Evolutionary conservation across 2,113 vertebrate species (phyloP), one percentile per base, ranked within the genome.

Genomic region (Cebidichthys violaceus): DNA sequence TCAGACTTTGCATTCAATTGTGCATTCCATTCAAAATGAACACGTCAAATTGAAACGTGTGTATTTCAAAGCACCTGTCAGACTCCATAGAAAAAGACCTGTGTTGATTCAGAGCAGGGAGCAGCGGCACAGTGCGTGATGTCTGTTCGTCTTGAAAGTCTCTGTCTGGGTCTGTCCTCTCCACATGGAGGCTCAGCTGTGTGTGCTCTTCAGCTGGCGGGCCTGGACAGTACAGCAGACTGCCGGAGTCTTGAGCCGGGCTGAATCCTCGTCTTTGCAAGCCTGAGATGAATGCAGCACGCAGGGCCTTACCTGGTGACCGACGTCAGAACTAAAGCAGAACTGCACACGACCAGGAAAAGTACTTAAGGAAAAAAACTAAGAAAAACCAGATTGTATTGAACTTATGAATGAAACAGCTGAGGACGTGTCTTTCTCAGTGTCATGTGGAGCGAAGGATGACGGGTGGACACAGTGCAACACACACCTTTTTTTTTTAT

Each of bases 231-330:
- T 27, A 61, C 41, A 43, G 82, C 50, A 31, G 68, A 65, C 47
- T 17, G 43, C 14, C 47, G 37, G 37, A 37, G 37, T 9, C 37
- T 37, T 37, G 37, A 37, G 37, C 37, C 37, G 1, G 7, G 37
- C 37, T 37, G 37, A 69, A 55, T 60, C 74, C 60, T 75, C 31
- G 2, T 82, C 70, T 74, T 77, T 64, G 65, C 65, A 79, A 82
- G 88, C 91, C 90, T 92, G 86, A 93, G 92, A 87, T 84, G 77
- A 75, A 92, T 92, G 93, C 93, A 93, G 92, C 92, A 93, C 92
- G 91, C 91, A 90, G 91, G 91, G 92, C 89, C 78, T 85, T 84
- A 81, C 33, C 64, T 82, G 76, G 57, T 71, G 79, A 75, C 57
- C 18, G 37, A 54, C 6, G 55, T 66, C 72, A 72, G 11, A 11